Evolutionary conservation across 2,113 vertebrate species (phyloP), one percentile per base, ranked within the genome.

Genomic region (Syngnathoides biaculeatus): DNA sequence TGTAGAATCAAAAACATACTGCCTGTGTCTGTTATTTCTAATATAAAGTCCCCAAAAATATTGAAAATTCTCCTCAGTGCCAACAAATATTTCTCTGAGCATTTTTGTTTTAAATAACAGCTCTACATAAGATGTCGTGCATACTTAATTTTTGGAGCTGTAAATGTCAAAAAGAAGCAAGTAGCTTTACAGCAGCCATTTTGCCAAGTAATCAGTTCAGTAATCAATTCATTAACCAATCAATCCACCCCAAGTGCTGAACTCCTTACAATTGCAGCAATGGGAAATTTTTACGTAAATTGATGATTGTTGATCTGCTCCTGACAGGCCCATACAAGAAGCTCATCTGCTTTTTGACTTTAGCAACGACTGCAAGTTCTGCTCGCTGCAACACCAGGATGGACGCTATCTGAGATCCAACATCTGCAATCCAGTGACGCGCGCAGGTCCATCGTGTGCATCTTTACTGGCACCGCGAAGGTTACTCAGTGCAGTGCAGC

Each of bases 401-500:
- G 57, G 35, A n/a, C 11, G 39, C 43, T 62, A 43, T 62, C 39
- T 43, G 8, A 62, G 39, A 43, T 8, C 7, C 12, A 43, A 43
- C 20, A 15, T 26, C 40, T 24, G n/a, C 60, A 26, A 24, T 22
- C 17, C 60, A 62, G n/a, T 43, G 60, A 8, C 14, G n/a, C 39
- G 13, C 43, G 8, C 17, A 39, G 12, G 13, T 62, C 7, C 58
- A 40, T 60, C 11, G 22, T 13, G 38, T 13, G 17, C 57, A 38
- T 59, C 57, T 38, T 2, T 20, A 13, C 9, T 59, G 53, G 39
- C 20, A 20, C 40, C 45, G 40, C 39, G 65, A 67, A 0, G 26
- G 74, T 75, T 74, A 66, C 72, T 48, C 22, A 39, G 2, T 55
- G 64, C 22, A 39, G 2, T 55, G 64, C 69, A 63, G 22, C 55